Base-by-base conservation (phyloP, 2,113 vertebrate species). In the Scortum barcoo region DNA sequence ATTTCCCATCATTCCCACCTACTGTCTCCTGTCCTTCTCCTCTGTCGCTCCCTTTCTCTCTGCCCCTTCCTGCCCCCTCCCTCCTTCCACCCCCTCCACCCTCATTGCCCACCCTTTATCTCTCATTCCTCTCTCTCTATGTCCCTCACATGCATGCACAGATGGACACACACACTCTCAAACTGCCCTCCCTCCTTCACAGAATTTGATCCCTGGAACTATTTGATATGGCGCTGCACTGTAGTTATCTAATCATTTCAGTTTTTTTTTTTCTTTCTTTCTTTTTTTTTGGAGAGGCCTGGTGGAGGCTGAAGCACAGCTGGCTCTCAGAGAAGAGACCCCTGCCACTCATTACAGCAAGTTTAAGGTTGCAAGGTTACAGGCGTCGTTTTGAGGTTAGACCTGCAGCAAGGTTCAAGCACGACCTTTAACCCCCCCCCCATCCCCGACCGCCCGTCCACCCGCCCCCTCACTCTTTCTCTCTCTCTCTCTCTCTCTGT, bases 1-100 rank as follows among this genome's bases (percentile, higher is more conserved):
- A 89, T 93, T 93, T 93, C 93, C 92, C 93, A 94, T 92, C 93
- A 91, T 92, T 93, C 93, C 93, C 92, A 90, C 90, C 91, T 93
- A 92, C 92, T 91, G 91, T 93, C 93, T 91, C 88, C 89, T 92
- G 89, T 86, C 88, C 89, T 81, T 86, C 89, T 88, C 80, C 83
- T 91, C 88, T 81, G 72, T 86, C 84, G 76, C 88, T 91, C 83
- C 57, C 80, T 87, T 86, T 90, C 87, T 91, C 80, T 85, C 84
- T 86, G 72, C 86, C 88, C 87, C 91, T 92, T 91, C 89, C 91
- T 89, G 78, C 83, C 74, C 28, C 72, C 66, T 60, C 28, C 48
- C 56, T 17, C 38, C 67, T 24, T 56, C 24, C n/a, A n/a, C n/a
- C n/a, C n/a, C n/a, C n/a, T n/a, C n/a, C n/a, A n/a, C 13, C 75